Conservation (phyloP, 1,140 invertebrate genomes). For the Dolichoris vasculosae region DNA sequence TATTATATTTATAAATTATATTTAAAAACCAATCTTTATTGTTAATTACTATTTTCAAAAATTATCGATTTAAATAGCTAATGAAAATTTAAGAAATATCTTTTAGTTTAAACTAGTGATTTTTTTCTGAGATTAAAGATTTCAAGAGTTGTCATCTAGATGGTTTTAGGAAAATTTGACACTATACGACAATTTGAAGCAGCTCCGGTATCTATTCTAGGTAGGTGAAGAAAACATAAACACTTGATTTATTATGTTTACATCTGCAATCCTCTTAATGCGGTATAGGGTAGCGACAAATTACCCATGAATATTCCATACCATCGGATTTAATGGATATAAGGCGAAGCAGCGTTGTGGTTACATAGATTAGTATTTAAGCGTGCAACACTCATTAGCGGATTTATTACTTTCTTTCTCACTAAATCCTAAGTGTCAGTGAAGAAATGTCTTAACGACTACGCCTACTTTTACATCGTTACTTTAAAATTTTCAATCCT, state of each 20-base stretch:
- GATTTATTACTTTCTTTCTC: conserved; percentile 63
- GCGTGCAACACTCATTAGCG: conserved; percentile 63
- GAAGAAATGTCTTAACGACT: conserved; percentile 40
- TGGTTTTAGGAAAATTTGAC: neutral
- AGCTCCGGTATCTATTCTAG: neutral
- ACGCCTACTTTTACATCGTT: conserved; percentile 28
- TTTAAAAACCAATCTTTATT: too few relatives aligned
- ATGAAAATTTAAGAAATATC: too few relatives aligned
- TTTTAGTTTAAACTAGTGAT: too few relatives aligned
- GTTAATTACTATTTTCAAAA: too few relatives aligned
- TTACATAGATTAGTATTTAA: conserved; percentile 66
- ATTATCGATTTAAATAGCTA: too few relatives aligned
- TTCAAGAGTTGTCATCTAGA: neutral
- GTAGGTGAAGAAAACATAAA: neutral
- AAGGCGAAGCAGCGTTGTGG: conserved; percentile 58
- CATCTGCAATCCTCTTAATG: conserved; percentile 62
- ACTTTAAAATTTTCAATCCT: neutral
- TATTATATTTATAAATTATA: too few relatives aligned
- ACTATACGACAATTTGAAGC: neutral
- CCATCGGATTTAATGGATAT: conserved; percentile 18
- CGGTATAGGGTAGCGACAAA: conserved; percentile 27
- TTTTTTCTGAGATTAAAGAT: neutral
- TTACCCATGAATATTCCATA: neutral
- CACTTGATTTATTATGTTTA: conserved; percentile 62
- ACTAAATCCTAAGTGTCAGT: conserved; percentile 52